Evolutionary conservation across 2,888 invertebrate species (phyloP).

Genomic region (Protonemura montana): DNA sequence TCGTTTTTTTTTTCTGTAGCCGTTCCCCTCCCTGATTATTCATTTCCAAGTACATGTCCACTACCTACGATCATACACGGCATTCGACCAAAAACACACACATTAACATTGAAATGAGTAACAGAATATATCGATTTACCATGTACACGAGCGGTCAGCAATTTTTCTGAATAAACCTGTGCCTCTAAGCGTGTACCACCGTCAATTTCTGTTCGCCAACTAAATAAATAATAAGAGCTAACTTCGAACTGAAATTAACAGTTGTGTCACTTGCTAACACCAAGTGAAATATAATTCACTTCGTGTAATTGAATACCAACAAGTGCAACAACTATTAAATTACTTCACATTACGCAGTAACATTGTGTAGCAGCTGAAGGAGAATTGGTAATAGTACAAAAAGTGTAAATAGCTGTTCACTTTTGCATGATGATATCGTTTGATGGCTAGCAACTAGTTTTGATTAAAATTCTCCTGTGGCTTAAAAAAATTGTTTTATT

Average conservation of each 20-base stretch:
- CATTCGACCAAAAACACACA: not conserved
- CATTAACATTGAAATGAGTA: not conserved
- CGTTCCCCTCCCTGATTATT: not conserved
- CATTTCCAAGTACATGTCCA: not conserved
- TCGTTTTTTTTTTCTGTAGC: too few species aligned
- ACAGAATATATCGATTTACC: not conserved
- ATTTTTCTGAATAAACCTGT: too few species aligned
- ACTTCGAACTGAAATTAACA: not conserved
- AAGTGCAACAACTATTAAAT: not conserved
- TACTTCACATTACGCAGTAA: not conserved
- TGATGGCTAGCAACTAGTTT: too few species aligned
- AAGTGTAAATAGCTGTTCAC: too few species aligned
- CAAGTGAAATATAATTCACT: not conserved
- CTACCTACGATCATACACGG: not conserved
- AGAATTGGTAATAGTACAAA: too few species aligned
- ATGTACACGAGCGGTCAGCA: not conserved
- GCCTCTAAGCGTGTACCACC: not conserved
- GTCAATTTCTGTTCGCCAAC: not conserved
- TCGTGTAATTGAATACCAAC: not conserved
- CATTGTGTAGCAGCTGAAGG: not conserved
- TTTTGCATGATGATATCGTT: too few species aligned
- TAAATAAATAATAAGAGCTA: not conserved
- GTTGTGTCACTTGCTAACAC: too few species aligned
- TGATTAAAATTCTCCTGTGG: too few species aligned
- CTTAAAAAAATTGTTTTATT: too few species aligned